Conservation (phyloP, 2,888 invertebrate species). For the Merodon equestris region DNA sequence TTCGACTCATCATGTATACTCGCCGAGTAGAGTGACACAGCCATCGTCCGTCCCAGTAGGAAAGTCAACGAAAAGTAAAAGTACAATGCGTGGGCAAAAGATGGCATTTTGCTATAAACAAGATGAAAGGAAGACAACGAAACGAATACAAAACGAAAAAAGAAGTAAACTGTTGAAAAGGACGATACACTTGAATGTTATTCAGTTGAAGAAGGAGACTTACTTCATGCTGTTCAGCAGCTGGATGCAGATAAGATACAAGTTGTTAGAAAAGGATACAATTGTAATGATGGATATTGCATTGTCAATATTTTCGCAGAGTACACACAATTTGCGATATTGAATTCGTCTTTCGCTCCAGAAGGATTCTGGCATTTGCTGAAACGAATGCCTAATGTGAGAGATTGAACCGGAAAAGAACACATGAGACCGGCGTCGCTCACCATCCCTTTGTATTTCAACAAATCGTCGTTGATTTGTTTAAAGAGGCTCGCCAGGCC, state of each 20-base stretch:
- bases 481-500: constrained; percentile 84
- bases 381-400: too few species aligned
- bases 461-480: constrained; percentile 81
- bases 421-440: constrained; percentile 37
- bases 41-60: constrained; percentile 80
- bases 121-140: too few species aligned
- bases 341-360: constrained; percentile 81
- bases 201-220: constrained; percentile 29
- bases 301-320: constrained; percentile 80
- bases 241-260: constrained; percentile 82
- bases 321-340: constrained; percentile 79
- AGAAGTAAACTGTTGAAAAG: too few species aligned
- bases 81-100: constrained; percentile 79
- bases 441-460: constrained; percentile 80
- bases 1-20: constrained; percentile 81
- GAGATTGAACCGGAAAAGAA: not conserved
- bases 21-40: constrained; percentile 81
- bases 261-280: constrained; percentile 81
- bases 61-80: constrained; percentile 82
- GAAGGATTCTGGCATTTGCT: constrained; percentile 76
- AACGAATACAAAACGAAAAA: too few species aligned
- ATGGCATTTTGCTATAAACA: constrained; percentile 76
- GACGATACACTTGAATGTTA: not conserved
- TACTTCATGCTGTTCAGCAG: constrained; percentile 80
- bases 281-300: constrained; percentile 80